Conservation (phyloP, 2,888 invertebrate genomes). For the Hypolimnas misippus region DNA sequence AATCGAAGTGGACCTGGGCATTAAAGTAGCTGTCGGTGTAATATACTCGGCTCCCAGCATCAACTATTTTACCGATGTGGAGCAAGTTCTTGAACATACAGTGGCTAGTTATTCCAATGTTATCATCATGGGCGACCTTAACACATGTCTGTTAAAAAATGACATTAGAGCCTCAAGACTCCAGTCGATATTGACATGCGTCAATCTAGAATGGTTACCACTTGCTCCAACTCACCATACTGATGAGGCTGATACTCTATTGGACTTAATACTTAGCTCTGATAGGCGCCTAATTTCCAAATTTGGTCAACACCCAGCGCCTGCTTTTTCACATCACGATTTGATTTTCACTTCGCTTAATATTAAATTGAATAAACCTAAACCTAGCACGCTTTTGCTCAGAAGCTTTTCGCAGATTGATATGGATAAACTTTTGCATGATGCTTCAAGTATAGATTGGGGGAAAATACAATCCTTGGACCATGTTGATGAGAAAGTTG, state of each 20-base stretch:
- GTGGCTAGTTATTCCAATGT: background rate
- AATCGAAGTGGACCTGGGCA: background rate
- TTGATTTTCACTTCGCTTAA: background rate
- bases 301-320: background rate
- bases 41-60: slow-evolving; percentile 10
- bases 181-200: background rate
- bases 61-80: background rate
- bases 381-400: background rate
- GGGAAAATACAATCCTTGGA: background rate
- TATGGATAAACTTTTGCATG: background rate
- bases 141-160: background rate
- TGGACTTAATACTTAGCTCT: background rate
- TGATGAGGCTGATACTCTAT: background rate
- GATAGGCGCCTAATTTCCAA: background rate
- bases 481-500: background rate
- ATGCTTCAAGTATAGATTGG: background rate
- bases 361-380: background rate
- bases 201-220: background rate
- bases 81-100: background rate
- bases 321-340: background rate
- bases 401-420: background rate
- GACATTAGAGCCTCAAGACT: background rate
- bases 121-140: background rate
- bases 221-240: background rate
- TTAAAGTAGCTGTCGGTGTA: slow-evolving; percentile 9